These are phyloP conservation scores for Anastatus disparis DNA, from an alignment of 1,140 invertebrate species.

Conservation along the genomic window DNA sequence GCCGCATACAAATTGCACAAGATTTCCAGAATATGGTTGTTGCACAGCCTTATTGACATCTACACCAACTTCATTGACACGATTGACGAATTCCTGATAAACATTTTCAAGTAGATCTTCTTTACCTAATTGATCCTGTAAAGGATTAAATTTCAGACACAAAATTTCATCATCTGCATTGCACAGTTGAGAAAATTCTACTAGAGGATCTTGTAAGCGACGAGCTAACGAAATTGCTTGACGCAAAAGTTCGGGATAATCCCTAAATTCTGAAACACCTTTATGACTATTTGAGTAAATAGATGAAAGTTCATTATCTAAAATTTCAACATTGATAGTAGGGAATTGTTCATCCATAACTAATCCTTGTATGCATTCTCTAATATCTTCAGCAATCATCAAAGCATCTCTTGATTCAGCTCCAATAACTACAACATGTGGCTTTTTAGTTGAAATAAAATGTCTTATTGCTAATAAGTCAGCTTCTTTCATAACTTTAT, in stretches of 20 bases:
- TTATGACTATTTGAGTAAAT: conserved; percentile 93
- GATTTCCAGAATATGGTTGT: conserved; percentile 85
- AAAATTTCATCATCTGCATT: conserved; percentile 95
- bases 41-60: conserved; percentile 94
- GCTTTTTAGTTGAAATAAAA: conserved; percentile 91
- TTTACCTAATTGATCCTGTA: conserved; percentile 84
- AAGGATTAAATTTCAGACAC: conserved; percentile 83
- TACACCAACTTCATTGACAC: conserved; percentile 98
- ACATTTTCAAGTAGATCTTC: conserved; percentile 89
- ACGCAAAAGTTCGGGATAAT: conserved; percentile 88
- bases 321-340: conserved; percentile 86
- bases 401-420: conserved; percentile 90
- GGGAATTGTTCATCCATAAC: conserved; percentile 90
- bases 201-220: conserved; percentile 92
- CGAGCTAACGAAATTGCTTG: conserved; percentile 94
- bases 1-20: conserved; percentile 98
- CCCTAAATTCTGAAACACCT: conserved; percentile 87
- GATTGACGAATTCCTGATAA: conserved; percentile 90
- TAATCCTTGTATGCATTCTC: conserved; percentile 79
- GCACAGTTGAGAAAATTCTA: conserved; percentile 96
- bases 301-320: conserved; percentile 92
- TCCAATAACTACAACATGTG: conserved; percentile 91
- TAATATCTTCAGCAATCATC: conserved; percentile 87
- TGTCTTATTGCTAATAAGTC: conserved; percentile 85
- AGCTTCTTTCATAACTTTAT: conserved; percentile 80